phyloP scores from a whole-genome alignment of 2,797 vertebrate genomes.

The Leptatherina wallacei region DNA sequence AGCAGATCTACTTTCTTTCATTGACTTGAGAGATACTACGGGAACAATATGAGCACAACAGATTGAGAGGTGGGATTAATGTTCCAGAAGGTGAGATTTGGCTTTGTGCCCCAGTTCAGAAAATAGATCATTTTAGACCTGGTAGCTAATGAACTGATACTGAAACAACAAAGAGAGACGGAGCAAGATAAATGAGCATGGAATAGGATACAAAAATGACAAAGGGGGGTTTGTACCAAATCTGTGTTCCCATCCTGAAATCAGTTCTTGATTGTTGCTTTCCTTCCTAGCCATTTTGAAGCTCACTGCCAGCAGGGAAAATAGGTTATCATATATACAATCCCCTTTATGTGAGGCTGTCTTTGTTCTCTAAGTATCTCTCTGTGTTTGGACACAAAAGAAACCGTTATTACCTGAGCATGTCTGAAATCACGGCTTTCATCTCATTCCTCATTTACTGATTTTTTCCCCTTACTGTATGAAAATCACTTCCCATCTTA shows the following conservation, averaged over 20 bases:
- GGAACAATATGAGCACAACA: slow-evolving; percentile 38
- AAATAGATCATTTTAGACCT: slow-evolving; percentile 34
- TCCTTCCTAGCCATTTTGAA: slow-evolving; percentile 36
- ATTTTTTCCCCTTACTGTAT: slow-evolving; percentile 38
- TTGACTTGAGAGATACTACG: slow-evolving; percentile 61
- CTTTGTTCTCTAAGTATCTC: slow-evolving; percentile 54
- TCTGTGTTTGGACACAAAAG: slow-evolving; percentile 44
- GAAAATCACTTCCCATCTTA: slow-evolving; percentile 39
- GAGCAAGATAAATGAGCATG: not conserved
- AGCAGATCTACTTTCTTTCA: slow-evolving; percentile 53
- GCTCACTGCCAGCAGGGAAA: slow-evolving; percentile 36
- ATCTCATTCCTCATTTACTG: slow-evolving; percentile 54
- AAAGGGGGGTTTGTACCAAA: slow-evolving; percentile 24
- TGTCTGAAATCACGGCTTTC: slow-evolving; percentile 47
- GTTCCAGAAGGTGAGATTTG: slow-evolving; percentile 44
- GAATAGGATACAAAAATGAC: slow-evolving; percentile 7
- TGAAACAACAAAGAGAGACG: slow-evolving; percentile 16
- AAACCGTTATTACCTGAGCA: slow-evolving; percentile 34
- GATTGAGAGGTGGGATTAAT: slow-evolving; percentile 43
- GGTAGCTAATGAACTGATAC: slow-evolving; percentile 42
- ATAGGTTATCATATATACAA: slow-evolving; percentile 33
- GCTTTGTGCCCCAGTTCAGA: slow-evolving; percentile 33
- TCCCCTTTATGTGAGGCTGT: slow-evolving; percentile 27
- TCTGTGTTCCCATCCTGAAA: slow-evolving; percentile 30
- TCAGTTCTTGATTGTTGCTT: slow-evolving; percentile 29